Conservation (phyloP, 2,113 vertebrate genomes). For the Brachionichthys hirsutus region DNA sequence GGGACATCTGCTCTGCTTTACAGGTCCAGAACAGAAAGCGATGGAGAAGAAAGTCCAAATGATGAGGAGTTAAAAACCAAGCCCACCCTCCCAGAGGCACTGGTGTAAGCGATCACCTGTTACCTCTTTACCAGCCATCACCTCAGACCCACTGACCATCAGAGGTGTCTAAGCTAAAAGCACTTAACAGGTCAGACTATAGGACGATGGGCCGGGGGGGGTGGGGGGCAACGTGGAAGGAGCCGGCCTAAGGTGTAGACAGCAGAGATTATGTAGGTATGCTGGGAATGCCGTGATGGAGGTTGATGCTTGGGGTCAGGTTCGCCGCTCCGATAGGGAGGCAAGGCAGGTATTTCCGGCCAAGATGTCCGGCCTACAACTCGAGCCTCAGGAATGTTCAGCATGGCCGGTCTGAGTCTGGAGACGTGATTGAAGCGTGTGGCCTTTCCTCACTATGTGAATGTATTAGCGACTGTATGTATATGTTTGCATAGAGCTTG, state of each 20-base stretch:
- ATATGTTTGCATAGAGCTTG: constrained; percentile 33
- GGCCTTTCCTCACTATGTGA: constrained; percentile 51
- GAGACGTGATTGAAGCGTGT: constrained; percentile 21
- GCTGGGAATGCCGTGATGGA: constrained; percentile 28
- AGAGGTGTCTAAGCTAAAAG: background rate
- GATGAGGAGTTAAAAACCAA: background rate
- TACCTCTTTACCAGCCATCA: background rate
- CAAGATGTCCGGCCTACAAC: constrained; percentile 9
- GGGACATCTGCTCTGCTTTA: too few relatives aligned
- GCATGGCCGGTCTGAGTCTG: background rate
- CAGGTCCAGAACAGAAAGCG: too few relatives aligned
- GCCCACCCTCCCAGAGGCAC: background rate
- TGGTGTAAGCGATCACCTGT: background rate
- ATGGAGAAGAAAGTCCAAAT: background rate
- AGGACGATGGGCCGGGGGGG: background rate
- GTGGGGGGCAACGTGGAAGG: constrained; percentile 15
- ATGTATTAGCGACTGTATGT: constrained; percentile 29
- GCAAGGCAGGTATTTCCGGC: background rate
- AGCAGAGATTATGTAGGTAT: constrained; percentile 25
- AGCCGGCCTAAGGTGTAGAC: constrained; percentile 23
- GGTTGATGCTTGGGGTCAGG: constrained; percentile 14
- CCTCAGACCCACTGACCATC: background rate
- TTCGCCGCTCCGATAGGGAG: constrained; percentile 22
- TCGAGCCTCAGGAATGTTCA: constrained; percentile 31
- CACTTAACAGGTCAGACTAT: constrained; percentile 12